Base-by-base conservation (phyloP, 1,140 invertebrate genomes). In the Lasioglossum albipes region DNA sequence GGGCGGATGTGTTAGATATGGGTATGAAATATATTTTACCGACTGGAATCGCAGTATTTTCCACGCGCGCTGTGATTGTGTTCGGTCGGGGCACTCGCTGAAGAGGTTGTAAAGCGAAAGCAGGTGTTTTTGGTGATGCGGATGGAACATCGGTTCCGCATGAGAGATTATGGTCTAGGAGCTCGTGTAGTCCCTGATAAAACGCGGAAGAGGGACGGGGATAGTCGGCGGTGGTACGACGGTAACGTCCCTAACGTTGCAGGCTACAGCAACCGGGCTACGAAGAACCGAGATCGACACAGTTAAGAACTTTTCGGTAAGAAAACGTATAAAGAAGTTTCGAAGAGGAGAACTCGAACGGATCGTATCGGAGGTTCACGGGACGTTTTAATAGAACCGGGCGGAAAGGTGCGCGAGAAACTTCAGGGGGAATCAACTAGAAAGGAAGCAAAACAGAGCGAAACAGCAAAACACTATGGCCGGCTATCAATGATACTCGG, bases 271-370 rank as follows among this genome's bases (percentile, higher is more conserved):
- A 66, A 36, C 57, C 61, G 49, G 31, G 45, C 2, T 49, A 57
- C 57, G 62, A 85, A 67, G 84, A 75, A 72, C 59, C 54, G 70
- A 77, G 83, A 81, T 85, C 83, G 83, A 59, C 69, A 71, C 59
- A 81, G 78, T 84, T 65, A 71, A 85, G 83, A 85, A 85, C 83
- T 85, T 85, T 85, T 52, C 31, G 74, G 72, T 68, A 82, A 86
- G 84, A 86, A 87, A 87, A 81, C 82, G 75, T 86, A 83, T 84
- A 84, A 87, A 81, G 84, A 86, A 86, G 85, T 86, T 87, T 84
- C 74, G 62, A 82, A 84, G 75, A 79, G 82, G 70, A 72, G 83
- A 84, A 79, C 81, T 86, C 84, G 74, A 77, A 75, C 61, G 69
- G 62, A 85, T 82, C 77, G 83, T 70, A 85, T 85, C 85, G 84